Evolutionary conservation across 2,888 invertebrate species (phyloP), one percentile per base, ranked within the genome.

Genomic region (Cheilosia scutellata): DNA sequence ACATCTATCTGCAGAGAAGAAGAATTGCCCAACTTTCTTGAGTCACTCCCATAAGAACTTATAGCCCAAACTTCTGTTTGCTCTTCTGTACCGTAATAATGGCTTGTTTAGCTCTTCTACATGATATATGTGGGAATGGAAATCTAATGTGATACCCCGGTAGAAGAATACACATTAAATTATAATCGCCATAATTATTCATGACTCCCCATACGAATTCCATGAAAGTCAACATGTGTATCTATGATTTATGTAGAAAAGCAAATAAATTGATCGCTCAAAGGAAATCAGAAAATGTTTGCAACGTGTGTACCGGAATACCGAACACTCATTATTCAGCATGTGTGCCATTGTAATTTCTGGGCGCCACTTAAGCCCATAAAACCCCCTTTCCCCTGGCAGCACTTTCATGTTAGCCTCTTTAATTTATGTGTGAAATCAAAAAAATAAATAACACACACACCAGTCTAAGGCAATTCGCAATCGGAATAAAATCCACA

Each of bases 401-500:
- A 68, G 74, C 80, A 62, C 55, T 72, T 82, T 47, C 49, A 47
- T 84, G 20, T 20, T 20, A 20, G 20, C 20, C 20, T 20, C 20
- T 20, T 20, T 20, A 60, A 80, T 80, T 86, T 86, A 86, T 80
- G 84, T 86, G 84, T 80, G 84, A 86, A 86, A 86, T 86, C 80
- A 80, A 86, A 86, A 66, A 80, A 80, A 47, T 86, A 76, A 86
- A 86, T 86, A 86, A 71, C 55, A 76, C 62, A 76, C 80, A 71
- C 57, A 76, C 80, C 80, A 86, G 84, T 57, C 66, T 20, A 16
- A 16, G 31, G 5, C 27, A 40, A 29, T 40, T 20, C 9, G 40
- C 55, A 71, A 63, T 55, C 55, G 29, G 16, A 33, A 20, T 20
- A 76, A 76, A 86, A 80, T 80, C 82, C 86, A 86, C 86, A 86